phyloP scores from a whole-genome alignment of 2,113 vertebrate genomes.

The Halcyon malimbica region DNA sequence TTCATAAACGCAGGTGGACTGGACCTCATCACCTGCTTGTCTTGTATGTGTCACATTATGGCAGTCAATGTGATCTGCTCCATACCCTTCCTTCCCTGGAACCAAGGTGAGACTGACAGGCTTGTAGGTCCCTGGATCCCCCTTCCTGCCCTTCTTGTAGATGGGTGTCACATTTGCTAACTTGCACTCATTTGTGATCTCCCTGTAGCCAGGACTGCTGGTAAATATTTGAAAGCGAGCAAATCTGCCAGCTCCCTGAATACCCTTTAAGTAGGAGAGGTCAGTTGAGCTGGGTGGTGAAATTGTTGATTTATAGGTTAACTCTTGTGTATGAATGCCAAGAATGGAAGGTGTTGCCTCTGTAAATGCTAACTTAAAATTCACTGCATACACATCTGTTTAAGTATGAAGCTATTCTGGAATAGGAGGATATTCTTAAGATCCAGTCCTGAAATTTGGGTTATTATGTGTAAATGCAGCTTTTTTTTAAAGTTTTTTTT shows the following conservation, averaged over 20 bases:
- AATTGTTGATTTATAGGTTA: background rate
- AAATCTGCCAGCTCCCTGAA: background rate
- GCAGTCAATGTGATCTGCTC: too few relatives aligned
- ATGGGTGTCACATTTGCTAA: background rate
- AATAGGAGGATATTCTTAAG: background rate
- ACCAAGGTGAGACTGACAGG: too few relatives aligned
- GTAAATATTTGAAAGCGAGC: background rate
- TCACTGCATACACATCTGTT: background rate
- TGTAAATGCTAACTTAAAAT: background rate
- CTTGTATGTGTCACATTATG: too few relatives aligned
- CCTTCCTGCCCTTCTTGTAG: too few relatives aligned
- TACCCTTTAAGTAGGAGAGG: background rate
- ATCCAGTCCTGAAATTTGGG: background rate
- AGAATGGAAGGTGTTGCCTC: background rate
- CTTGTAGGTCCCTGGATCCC: too few relatives aligned
- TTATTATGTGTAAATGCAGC: background rate
- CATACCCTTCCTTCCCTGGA: too few relatives aligned
- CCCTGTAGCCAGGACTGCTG: accelerated
- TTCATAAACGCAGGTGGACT: background rate
- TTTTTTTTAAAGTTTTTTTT: background rate
- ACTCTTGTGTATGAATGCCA: background rate
- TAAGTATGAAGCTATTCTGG: background rate
- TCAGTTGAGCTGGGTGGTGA: background rate
- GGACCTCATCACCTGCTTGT: background rate
- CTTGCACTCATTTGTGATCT: background rate